Percentiles rank a stretch among this genome's conserved stretches.
phyloP scores from a whole-genome alignment of 2,113 vertebrate genomes.

The Alosa alosa region DNA sequence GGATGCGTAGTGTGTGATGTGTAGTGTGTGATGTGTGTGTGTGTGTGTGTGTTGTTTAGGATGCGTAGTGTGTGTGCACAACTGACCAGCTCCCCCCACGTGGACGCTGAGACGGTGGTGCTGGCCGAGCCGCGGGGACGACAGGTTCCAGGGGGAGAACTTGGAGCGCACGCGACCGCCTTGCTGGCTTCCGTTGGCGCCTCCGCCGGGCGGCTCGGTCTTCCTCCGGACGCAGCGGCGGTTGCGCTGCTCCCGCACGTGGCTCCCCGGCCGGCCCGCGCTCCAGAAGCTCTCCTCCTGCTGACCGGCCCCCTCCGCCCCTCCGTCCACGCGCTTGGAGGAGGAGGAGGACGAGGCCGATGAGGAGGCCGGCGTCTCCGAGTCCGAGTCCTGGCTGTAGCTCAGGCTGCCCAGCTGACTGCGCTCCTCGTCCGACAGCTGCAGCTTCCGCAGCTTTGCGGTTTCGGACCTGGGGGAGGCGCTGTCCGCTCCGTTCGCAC shows the following conservation, averaged over 20 bases:
- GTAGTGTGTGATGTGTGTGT: not conserved
- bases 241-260: conserved; percentile 57
- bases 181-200: conserved; percentile 33
- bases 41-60: no score
- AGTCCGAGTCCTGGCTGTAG: conserved; percentile 70
- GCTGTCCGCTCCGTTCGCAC: not conserved
- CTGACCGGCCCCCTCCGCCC: conserved; percentile 37
- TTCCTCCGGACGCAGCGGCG: conserved; percentile 66
- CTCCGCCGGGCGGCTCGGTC: conserved; percentile 52
- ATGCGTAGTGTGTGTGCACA: not conserved
- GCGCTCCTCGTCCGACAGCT: conserved; percentile 72
- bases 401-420: conserved; percentile 75
- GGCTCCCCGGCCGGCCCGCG: conserved; percentile 41
- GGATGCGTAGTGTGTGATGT: no score
- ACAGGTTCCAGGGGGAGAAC: conserved; percentile 78
- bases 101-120: conserved; percentile 63
- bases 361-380: conserved; percentile 62
- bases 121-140: conserved; percentile 68
- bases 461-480: conserved; percentile 54
- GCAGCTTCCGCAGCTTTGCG: conserved; percentile 62
- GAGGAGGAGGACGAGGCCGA: conserved; percentile 71
- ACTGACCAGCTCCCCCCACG: conserved; percentile 58
- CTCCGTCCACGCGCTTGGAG: conserved; percentile 38
- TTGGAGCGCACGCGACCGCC: conserved; percentile 63
- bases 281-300: conserved; percentile 70